Percentiles rank a stretch among this genome's conserved stretches.
Evolutionary conservation across 2,113 vertebrate species (phyloP).

Genomic region (Chunga burmeisteri): DNA sequence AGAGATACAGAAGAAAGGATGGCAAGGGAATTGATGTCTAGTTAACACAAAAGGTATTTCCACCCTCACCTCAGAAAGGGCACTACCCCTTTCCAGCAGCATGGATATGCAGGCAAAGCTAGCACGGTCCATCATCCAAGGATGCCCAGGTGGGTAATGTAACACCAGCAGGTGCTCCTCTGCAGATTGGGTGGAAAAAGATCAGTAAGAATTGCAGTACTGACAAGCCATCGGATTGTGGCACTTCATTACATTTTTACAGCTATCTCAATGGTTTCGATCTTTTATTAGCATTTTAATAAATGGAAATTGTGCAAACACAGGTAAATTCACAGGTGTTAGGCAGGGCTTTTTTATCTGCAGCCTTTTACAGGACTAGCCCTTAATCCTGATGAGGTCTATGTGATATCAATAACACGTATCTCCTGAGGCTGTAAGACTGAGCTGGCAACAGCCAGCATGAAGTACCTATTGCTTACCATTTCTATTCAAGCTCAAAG

Average conservation of each 20-base stretch:
- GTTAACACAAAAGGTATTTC: background rate
- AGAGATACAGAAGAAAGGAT: background rate
- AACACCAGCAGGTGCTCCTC: background rate
- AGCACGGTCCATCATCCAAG: background rate
- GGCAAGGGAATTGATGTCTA: background rate
- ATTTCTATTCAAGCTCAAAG: background rate
- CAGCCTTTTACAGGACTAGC: background rate
- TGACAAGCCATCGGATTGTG: background rate
- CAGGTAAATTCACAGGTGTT: background rate
- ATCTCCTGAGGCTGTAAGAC: background rate
- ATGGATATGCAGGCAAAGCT: background rate
- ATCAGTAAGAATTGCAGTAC: background rate
- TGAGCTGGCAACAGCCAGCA: background rate
- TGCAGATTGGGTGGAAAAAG: background rate
- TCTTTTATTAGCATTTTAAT: background rate
- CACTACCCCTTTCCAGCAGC: background rate
- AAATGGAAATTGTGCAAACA: background rate
- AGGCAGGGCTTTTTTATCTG: background rate
- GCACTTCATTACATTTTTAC: background rate
- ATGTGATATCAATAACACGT: background rate
- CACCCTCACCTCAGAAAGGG: background rate
- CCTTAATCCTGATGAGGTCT: background rate
- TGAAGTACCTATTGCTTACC: background rate
- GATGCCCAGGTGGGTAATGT: background rate
- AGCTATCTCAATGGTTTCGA: background rate